Conservation (phyloP, 2,113 vertebrate genomes). For the Sarotherodon lohbergeri region DNA sequence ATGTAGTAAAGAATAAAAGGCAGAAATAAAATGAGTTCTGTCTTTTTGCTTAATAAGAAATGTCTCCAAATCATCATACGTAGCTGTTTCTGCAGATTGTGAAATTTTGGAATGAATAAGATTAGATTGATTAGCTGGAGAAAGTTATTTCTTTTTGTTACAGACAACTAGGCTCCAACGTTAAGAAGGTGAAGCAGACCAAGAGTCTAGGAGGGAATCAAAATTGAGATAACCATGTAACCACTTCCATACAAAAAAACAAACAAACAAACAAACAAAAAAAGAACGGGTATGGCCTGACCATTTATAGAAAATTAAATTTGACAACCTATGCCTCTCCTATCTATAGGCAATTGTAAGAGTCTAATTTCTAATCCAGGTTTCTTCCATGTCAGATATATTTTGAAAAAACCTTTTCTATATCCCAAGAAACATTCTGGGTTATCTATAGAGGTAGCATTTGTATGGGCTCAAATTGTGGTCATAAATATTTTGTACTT, state of each 20-base stretch:
- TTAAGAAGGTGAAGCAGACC: not conserved
- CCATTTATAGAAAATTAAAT: not conserved
- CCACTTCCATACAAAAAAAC: not conserved
- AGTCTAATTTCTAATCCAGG: not conserved
- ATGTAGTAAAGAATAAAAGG: not conserved
- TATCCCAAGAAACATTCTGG: not conserved
- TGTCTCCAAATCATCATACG: rapidly evolving
- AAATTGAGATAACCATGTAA: not conserved
- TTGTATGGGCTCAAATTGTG: not conserved
- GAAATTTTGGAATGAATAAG: not conserved
- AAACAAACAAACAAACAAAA: no score
- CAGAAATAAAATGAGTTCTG: not conserved
- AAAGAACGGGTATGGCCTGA: not conserved
- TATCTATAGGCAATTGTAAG: not conserved
- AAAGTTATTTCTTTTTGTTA: not conserved
- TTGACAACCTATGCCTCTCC: not conserved
- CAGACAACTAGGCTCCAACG: not conserved
- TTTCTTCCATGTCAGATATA: not conserved
- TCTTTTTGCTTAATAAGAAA: not conserved
- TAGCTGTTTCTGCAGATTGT: not conserved
- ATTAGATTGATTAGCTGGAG: not conserved
- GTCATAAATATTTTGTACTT: not conserved
- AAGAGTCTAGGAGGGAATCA: not conserved
- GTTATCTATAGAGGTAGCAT: not conserved
- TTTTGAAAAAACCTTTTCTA: not conserved